Base-by-base conservation (phyloP, 1,140 invertebrate species). In the Eubasilissa regina region DNA sequence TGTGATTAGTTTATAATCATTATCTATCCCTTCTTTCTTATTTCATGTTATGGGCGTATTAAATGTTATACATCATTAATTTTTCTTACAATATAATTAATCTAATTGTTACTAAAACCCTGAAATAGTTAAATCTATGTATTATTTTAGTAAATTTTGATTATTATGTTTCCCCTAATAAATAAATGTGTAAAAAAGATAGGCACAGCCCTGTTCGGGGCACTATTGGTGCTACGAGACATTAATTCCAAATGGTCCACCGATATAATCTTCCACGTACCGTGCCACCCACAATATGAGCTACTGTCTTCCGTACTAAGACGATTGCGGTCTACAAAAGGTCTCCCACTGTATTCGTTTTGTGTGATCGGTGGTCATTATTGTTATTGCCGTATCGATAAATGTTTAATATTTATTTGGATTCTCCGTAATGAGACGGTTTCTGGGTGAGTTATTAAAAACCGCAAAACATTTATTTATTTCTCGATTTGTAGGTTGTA, bases 251-350 rank as follows among this genome's bases (percentile, higher is more conserved):
- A 66, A 66, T 47, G 62, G 47, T 51, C 66, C 48, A 11, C 44
- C 47, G 66, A 48, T 51, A 25, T 70, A 70, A 51, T 70, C 66
- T 62, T 17, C 66, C 7, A 25, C 15, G 35, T 17, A 43, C 43
- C 25, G 25, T 43, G 25, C 70, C 70, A 74, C 70, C 70, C 70
- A 74, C 70, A 15, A 53, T 12, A 56, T 48, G 68, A 21, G 68
- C 47, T 55, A 73, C 70, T 19, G 51, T 53, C 70, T 74, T 55
- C 70, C 70, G 70, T 62, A 12, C 58, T 21, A 11, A 48, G 25
- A 13, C 66, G 55, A 58, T 15, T 58, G 55, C 17, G 55, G 55
- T 35, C 60, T 64, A 43, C 17, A 35, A 62, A 64, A 64, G 25
- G 12, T 64, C 25, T 35, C 13, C 35, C 60, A n/a, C 35, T 64